These are phyloP conservation scores for Sphinx pinastri DNA, from an alignment of 2,888 invertebrate species.

Conservation along the genomic window DNA sequence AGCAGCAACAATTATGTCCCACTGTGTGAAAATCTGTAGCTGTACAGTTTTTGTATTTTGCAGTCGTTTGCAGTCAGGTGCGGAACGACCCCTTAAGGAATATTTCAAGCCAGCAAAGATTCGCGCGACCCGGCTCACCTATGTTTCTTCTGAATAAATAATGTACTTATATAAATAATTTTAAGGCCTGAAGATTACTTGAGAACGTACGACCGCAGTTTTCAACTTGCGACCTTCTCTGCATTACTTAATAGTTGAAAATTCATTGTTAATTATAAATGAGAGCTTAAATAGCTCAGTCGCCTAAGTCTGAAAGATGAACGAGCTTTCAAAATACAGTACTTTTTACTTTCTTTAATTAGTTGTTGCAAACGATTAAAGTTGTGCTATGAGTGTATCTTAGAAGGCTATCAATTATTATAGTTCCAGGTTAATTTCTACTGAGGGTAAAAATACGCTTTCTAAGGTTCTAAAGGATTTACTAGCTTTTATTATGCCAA, in stretches of 20 bases:
- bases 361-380: slow-evolving; percentile 1
- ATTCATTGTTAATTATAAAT: slow-evolving; percentile 1
- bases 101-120: slow-evolving; percentile 31
- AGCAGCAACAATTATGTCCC: too few relatives aligned
- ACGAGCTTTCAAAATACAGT: neutral
- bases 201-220: neutral
- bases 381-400: neutral
- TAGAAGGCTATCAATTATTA: neutral
- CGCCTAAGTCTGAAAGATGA: neutral
- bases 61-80: too few relatives aligned
- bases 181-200: slow-evolving; percentile 11
- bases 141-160: slow-evolving; percentile 19
- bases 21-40: too few relatives aligned
- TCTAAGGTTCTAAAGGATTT: neutral
- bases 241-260: slow-evolving; percentile 16
- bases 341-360: neutral
- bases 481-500: neutral
- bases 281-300: neutral
- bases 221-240: slow-evolving; percentile 18
- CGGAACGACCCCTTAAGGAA: neutral
- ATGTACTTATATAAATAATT: slow-evolving; percentile 16
- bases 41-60: too few relatives aligned
- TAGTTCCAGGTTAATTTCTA: neutral
- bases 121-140: slow-evolving; percentile 4
- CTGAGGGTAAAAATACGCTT: neutral